Evolutionary conservation across 2,797 vertebrate genomes (phyloP).

Genomic region (Macrochelys suwanniensis): DNA sequence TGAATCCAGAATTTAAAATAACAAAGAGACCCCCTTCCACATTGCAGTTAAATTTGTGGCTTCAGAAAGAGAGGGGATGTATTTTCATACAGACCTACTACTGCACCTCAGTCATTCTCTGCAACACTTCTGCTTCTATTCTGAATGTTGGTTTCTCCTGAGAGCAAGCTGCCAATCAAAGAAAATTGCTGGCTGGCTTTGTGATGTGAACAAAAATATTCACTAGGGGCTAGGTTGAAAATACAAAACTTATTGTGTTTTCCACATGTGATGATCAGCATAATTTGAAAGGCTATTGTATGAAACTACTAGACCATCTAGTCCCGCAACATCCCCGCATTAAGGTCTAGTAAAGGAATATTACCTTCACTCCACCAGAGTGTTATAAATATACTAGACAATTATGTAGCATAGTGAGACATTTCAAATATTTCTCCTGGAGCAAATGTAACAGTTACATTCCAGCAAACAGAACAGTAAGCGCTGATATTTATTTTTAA

Average conservation of each 20-base stretch:
- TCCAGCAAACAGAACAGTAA: not conserved
- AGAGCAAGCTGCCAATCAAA: not conserved
- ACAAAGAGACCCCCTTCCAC: not conserved
- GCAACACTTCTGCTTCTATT: not conserved
- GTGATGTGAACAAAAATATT: not conserved
- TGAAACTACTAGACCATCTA: not conserved
- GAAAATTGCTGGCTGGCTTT: not conserved
- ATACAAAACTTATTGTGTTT: not conserved
- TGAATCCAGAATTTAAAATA: conserved; percentile 10
- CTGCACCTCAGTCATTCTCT: not conserved
- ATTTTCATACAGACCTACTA: not conserved
- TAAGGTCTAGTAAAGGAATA: not conserved
- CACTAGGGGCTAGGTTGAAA: not conserved
- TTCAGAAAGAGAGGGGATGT: not conserved
- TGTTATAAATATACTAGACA: not conserved
- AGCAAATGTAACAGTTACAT: not conserved
- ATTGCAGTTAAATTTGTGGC: not conserved
- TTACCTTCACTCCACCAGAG: not conserved
- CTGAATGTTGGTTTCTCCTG: not conserved
- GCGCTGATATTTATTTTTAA: not conserved
- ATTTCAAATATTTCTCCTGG: not conserved
- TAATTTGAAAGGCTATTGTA: not conserved
- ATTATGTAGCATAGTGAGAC: not conserved
- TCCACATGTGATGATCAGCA: not conserved
- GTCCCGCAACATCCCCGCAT: not conserved